Conservation (phyloP, 2,113 vertebrate genomes). For the Dicrurus megarhynchus region DNA sequence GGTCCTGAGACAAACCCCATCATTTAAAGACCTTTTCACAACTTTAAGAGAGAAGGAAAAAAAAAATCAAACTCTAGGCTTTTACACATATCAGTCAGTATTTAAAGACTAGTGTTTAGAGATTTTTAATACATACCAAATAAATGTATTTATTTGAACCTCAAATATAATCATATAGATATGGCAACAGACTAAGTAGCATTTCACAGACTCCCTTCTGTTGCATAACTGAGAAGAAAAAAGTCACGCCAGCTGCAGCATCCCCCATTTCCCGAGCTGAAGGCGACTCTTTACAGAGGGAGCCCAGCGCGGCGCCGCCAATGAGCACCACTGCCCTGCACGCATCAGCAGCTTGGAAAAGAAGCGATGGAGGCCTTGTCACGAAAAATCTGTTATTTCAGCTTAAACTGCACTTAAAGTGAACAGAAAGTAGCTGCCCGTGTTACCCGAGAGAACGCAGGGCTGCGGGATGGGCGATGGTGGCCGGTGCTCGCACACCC, state of each 20-base stretch:
- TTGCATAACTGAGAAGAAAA: not conserved
- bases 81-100: not conserved
- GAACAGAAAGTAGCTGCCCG: not conserved
- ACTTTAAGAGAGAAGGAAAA: not conserved
- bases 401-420: not conserved
- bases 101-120: not conserved
- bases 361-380: not conserved
- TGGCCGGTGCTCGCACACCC: accelerated
- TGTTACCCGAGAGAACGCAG: accelerated
- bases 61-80: accelerated
- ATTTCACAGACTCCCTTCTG: not conserved
- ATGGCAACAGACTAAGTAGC: not conserved
- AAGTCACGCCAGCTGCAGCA: not conserved
- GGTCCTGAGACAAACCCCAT: not conserved
- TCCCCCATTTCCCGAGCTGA: not conserved
- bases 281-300: not conserved
- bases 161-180: not conserved
- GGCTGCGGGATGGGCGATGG: accelerated
- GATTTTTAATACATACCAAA: not conserved
- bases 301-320: accelerated
- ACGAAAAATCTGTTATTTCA: not conserved
- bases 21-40: not conserved
- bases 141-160: not conserved
- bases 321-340: not conserved
- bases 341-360: not conserved